Base-by-base conservation (phyloP, 2,113 vertebrate genomes). In the Cariama cristata region DNA sequence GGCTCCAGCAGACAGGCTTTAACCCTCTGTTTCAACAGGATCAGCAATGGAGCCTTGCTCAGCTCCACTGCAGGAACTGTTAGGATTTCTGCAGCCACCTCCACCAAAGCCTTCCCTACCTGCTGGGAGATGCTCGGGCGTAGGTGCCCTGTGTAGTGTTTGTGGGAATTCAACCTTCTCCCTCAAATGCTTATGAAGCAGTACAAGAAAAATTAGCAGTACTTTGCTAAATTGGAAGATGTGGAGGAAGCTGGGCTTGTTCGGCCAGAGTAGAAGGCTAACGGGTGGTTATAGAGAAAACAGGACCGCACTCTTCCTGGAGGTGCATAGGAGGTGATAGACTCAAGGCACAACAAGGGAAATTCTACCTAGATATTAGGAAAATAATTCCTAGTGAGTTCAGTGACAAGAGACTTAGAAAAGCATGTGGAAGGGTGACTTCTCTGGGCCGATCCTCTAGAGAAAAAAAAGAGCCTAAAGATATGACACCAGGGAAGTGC, bases 281-380 rank as follows among this genome's bases (percentile, higher is more conserved):
- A 45, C 0, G 0, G 17, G 17, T 40, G 21, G 26, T 28, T 73
- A 53, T 12, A 44, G 40, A 45, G 38, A 69, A 42, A 62, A 27
- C 0, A 0, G 59, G 86, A 21, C 27, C 2, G 1, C 10, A 4
- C 12, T 47, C 14, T 45, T 55, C 14, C 35, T 76, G 16, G 14
- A 76, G 62, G 13, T 4, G 5, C 16, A 5, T 33, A 21, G 23
- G 18, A 68, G 28, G 33, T n/a, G 50, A 40, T 2, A 10, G n/a
- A 42, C 45, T 73, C 45, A 71, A 40, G 64, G 42, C 40, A 71
- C 53, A 73, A 75, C 15, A 60, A 60, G 55, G 14, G 21, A 69
- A 94, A 71, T 32, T 74, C 73, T 58, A 27, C 42, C 6, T 30
- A 79, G 58, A 71, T 67, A 42, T 20, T 69, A 13, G 12, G 21